Evolutionary conservation across 2,797 vertebrate genomes (phyloP), one percentile per base, ranked within the genome.

Genomic region (Neosilurus mollespiculum): DNA sequence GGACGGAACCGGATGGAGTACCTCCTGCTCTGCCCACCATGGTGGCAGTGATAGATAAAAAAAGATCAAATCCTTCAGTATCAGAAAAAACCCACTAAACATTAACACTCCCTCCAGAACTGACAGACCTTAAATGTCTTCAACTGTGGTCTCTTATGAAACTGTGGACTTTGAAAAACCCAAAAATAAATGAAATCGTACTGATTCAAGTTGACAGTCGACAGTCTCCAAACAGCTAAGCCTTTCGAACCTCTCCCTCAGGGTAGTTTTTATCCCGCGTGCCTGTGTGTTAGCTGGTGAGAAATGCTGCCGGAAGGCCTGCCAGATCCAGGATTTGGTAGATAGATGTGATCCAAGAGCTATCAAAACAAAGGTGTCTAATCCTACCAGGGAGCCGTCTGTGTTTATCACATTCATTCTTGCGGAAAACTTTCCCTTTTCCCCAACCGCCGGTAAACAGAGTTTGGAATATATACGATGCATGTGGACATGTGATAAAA

Each of bases 351-450:
- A 78, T 53, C 24, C 24, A 20, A 51, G 54, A 78, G 82, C 82
- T 78, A 78, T 78, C 75, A 78, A 69, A 83, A 77, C 73, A 83
- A 76, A 30, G 20, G 37, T 6, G 20, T 76, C 72, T 76, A 16
- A 76, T 51, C 37, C 82, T 70, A 69, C 54, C 59, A 20, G 49
- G 37, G 56, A 78, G 66, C 56, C 37, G 78, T 78, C 75, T 26
- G 1, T 78, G 54, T 62, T 83, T 24, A 83, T 70, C 56, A 70
- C 37, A 66, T 26, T 49, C 53, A 56, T 26, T 83, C 81, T 18
- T 66, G n/a, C 71, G 49, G 51, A 67, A 49, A 78, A 71, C 26
- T 9, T 14, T 12, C 11, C 5, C 24, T 24, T 30, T 70, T 26
- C 24, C 75, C 2, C 4, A 78, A 43, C 56, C 26, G 62, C 56